These are phyloP conservation scores for Lordiphosa stackelbergi DNA, from an alignment of 1,140 invertebrate genomes.

Conservation along the genomic window DNA sequence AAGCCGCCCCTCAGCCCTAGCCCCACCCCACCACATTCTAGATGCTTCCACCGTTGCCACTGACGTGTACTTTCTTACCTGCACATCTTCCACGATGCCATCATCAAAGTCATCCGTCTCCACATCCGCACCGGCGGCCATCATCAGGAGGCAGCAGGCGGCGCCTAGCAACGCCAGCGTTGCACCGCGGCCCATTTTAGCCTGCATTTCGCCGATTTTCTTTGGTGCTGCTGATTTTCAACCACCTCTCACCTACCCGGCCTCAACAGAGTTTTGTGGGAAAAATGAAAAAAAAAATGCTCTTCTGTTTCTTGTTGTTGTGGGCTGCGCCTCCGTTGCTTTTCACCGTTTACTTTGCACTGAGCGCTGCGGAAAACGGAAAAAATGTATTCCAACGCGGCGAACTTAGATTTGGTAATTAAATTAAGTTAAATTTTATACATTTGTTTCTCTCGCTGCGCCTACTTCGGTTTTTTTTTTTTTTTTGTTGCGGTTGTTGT, in stretches of 20 bases:
- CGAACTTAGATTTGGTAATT: constrained; percentile 62
- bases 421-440: constrained; percentile 39
- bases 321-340: constrained; percentile 31
- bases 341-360: constrained; percentile 41
- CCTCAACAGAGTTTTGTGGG: constrained; percentile 6
- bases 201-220: constrained; percentile 45
- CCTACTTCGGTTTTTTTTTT: constrained; percentile 18
- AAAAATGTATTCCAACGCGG: constrained; percentile 55
- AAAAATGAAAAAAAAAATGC: constrained; percentile 8
- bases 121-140: constrained; percentile 12
- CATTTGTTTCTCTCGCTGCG: constrained; percentile 37
- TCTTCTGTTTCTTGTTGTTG: not conserved
- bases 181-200: constrained; percentile 41
- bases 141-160: constrained; percentile 26
- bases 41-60: constrained; percentile 41
- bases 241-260: constrained; percentile 13
- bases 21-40: constrained; percentile 12
- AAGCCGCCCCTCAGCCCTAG: not conserved
- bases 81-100: constrained; percentile 68
- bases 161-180: constrained; percentile 49
- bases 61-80: constrained; percentile 74
- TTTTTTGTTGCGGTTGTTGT: too few relatives aligned
- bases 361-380: constrained; percentile 41
- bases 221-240: constrained; percentile 18
- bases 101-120: constrained; percentile 65